Percentiles rank a stretch among this genome's conserved stretches.
Evolutionary conservation across 2,888 invertebrate species (phyloP).

Genomic region (Philopedon plagiatum): DNA sequence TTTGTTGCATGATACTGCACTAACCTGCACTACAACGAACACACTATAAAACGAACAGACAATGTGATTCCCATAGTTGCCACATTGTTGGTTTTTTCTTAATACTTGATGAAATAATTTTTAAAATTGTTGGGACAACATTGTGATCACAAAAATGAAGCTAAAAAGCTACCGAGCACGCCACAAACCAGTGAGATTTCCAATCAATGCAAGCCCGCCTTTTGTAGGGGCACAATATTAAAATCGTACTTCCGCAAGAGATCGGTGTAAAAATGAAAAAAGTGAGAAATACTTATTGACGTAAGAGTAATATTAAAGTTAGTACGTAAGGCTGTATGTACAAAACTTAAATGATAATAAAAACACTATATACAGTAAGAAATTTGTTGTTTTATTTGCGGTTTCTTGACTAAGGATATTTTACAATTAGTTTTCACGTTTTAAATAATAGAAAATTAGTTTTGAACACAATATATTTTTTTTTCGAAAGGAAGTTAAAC

Average conservation of each 20-base stretch:
- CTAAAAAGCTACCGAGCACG: background rate
- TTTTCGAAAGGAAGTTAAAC: too few relatives aligned
- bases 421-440: conserved; percentile 1
- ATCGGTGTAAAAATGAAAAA: conserved; percentile 37
- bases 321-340: conserved; percentile 50
- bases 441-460: background rate
- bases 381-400: conserved; percentile 23
- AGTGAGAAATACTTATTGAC: conserved; percentile 48
- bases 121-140: too few relatives aligned
- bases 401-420: background rate
- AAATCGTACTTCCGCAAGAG: conserved; percentile 33
- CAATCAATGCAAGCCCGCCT: conserved; percentile 50
- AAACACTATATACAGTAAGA: conserved; percentile 43
- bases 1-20: too few relatives aligned
- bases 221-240: conserved; percentile 44
- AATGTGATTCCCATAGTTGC: too few relatives aligned
- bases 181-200: conserved; percentile 40
- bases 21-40: too few relatives aligned
- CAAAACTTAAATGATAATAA: conserved; percentile 49
- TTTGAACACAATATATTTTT: background rate
- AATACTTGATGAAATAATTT: too few relatives aligned
- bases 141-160: too few relatives aligned
- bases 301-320: conserved; percentile 30
- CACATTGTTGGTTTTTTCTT: too few relatives aligned
- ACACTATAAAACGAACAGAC: too few relatives aligned